Conservation (phyloP, 1,140 invertebrate species). For the Ruditapes philippinarum region DNA sequence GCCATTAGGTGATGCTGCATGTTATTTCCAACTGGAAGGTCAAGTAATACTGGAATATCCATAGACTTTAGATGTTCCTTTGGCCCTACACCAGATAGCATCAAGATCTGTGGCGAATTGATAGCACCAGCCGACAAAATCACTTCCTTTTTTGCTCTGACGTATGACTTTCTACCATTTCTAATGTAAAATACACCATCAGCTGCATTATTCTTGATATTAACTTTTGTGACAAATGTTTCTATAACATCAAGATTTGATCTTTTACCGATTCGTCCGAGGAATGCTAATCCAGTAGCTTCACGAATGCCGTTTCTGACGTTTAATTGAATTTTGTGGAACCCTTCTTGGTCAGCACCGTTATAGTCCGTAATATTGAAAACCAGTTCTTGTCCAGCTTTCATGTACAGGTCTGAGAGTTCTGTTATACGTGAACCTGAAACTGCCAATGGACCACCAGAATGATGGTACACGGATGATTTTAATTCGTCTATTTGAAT, state of each 20-base stretch:
- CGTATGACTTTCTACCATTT: neutral
- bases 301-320: constrained; percentile 28
- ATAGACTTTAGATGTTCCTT: constrained; percentile 49
- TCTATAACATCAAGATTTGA: constrained; percentile 39
- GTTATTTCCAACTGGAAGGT: constrained; percentile 44
- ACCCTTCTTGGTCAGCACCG: constrained; percentile 58
- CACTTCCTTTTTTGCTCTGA: constrained; percentile 40
- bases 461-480: constrained; percentile 72
- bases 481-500: constrained; percentile 30
- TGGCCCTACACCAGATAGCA: constrained; percentile 96
- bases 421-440: constrained; percentile 66
- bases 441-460: constrained; percentile 75
- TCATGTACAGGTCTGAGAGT: constrained; percentile 71
- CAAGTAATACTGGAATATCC: constrained; percentile 16
- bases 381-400: constrained; percentile 80
- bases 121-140: constrained; percentile 91
- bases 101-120: constrained; percentile 95
- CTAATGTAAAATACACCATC: constrained; percentile 17
- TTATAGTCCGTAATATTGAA: constrained; percentile 85
- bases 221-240: constrained; percentile 26
- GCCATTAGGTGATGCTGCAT: constrained; percentile 14
- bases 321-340: neutral
- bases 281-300: neutral
- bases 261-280: constrained; percentile 11
- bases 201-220: constrained; percentile 14